These are phyloP conservation scores for Cactoblastis cactorum DNA, from an alignment of 2,888 invertebrate genomes.

Conservation along the genomic window DNA sequence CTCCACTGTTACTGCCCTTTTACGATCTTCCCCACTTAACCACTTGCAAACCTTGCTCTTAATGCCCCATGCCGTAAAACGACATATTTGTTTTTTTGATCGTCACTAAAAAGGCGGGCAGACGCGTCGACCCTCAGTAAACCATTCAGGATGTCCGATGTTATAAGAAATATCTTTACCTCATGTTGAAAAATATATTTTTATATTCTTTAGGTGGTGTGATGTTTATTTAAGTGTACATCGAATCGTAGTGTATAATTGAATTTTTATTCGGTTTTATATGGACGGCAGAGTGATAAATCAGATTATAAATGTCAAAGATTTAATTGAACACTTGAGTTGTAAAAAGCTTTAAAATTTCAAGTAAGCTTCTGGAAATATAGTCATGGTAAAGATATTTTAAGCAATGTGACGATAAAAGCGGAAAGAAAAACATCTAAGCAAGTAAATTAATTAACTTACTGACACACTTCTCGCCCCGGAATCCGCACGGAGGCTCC, in stretches of 20 bases:
- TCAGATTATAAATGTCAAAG: no score
- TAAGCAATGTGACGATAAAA: not conserved
- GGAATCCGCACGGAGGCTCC: constrained; percentile 94
- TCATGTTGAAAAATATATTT: not conserved
- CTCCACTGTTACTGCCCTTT: constrained; percentile 54
- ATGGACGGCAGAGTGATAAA: no score
- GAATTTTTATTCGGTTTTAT: no score
- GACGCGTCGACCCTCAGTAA: constrained; percentile 35
- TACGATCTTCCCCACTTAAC: constrained; percentile 53
- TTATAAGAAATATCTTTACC: constrained; percentile 19
- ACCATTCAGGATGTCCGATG: constrained; percentile 38
- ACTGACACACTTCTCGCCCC: constrained; percentile 94
- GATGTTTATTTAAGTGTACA: no score
- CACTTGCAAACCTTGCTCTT: constrained; percentile 55
- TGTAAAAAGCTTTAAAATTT: not conserved
- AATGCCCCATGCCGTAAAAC: constrained; percentile 47
- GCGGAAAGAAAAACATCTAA: not conserved
- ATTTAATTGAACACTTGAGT: no score
- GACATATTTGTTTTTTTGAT: constrained; percentile 54
- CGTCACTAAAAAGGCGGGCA: constrained; percentile 39
- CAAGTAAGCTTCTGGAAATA: not conserved
- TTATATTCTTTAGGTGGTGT: not conserved
- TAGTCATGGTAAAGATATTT: no score
- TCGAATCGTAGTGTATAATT: no score
- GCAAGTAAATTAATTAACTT: constrained; percentile 65